These are phyloP conservation scores for Rafetus swinhoei DNA, from an alignment of 2,113 vertebrate genomes.

Conservation along the genomic window DNA sequence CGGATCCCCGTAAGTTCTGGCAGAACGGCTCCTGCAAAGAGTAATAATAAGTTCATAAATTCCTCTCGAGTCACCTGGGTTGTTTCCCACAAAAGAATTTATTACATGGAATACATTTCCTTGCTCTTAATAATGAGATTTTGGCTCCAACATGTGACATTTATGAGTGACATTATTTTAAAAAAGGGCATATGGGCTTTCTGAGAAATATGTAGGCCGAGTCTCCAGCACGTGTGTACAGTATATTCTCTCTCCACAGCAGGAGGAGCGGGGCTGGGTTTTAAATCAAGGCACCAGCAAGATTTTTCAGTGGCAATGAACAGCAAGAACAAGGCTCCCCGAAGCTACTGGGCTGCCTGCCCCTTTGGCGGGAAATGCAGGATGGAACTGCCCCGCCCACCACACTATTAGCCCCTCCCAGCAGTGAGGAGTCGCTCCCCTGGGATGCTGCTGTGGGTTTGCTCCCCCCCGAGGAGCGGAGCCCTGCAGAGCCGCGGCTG, in stretches of 20 bases:
- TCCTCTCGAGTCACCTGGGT: slow-evolving; percentile 52
- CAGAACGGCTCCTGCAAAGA: slow-evolving; percentile 53
- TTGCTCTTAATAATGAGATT: slow-evolving; percentile 59
- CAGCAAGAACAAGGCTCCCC: neutral
- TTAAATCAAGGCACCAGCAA: neutral
- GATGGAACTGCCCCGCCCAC: neutral
- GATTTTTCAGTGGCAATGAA: rapidly evolving
- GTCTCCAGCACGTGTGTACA: neutral
- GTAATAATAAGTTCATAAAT: slow-evolving; percentile 64
- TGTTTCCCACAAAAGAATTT: slow-evolving; percentile 68
- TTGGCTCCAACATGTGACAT: slow-evolving; percentile 43
- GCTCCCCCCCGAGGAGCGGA: no score
- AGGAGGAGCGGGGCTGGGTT: neutral
- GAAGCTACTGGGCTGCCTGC: neutral
- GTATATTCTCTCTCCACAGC: neutral
- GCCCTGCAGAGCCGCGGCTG: no score
- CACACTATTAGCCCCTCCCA: neutral
- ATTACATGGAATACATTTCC: slow-evolving; percentile 55
- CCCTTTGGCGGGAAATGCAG: neutral
- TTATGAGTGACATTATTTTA: slow-evolving; percentile 61
- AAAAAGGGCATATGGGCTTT: slow-evolving; percentile 26
- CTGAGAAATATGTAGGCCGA: slow-evolving; percentile 14
- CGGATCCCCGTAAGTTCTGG: slow-evolving; percentile 48
- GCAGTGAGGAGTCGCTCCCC: neutral
- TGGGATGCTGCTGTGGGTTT: no score